Base-by-base conservation (phyloP, 2,888 invertebrate genomes). In the Himalopsyche japonica region DNA sequence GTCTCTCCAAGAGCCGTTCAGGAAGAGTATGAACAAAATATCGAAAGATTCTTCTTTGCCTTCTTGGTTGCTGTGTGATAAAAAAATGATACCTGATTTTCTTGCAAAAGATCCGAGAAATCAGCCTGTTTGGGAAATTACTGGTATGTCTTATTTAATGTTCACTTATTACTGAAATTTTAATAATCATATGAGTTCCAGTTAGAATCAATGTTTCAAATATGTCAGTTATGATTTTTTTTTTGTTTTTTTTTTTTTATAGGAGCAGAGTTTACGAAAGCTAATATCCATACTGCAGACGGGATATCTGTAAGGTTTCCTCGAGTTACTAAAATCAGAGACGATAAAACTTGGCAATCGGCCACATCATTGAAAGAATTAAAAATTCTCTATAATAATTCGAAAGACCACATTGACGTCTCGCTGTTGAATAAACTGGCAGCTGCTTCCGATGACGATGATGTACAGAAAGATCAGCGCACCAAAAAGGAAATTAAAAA, bases 221-320 rank as follows among this genome's bases (percentile, higher is more conserved):
- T 32, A 6, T 32, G 3, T 32, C 3, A 32, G 32, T 32, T 32
- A 3, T 6, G 32, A 32, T 4, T 32, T 32, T 32, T 37, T 30
- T 20, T 27, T 27, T 30, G 30, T 43, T 80, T 30, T n/a, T 37
- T 70, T 24, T 82, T 49, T 43, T 47, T 90, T 89, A 24, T 89
- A 92, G 94, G 96, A 0, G 96, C 96, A 0, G 96, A 96, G 90
- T 94, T 96, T 87, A 95, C 96, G 2, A 94, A 95, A 89, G 95
- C 96, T 3, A 95, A 95, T 83, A 93, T 96, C 7, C 98, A 99
- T 89, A 98, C 98, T 1, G 98, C 98, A 0, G 95, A 96, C 88
- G 98, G 98, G 1, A 98, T 99, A 88, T 98, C 98, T 3, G 97
- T 98, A 77, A 93, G 98, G 82, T 98, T 98, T 91, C 98, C 98